phyloP scores from a whole-genome alignment of 2,113 vertebrate genomes.

The Ia io region DNA sequence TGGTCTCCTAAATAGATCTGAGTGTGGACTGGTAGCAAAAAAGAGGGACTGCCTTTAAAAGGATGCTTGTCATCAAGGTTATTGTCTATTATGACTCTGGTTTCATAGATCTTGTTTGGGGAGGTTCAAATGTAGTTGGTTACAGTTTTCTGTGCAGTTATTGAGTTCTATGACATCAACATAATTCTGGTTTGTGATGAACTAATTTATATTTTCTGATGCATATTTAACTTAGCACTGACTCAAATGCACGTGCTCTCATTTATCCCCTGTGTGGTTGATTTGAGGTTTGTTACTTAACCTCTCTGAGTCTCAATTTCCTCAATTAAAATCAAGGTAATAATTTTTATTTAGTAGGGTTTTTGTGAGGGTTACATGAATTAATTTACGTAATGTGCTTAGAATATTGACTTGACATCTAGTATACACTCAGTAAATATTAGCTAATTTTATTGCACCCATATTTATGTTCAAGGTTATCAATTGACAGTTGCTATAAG shows the following conservation, averaged over 20 bases:
- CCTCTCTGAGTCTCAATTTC: not conserved
- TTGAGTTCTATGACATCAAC: not conserved
- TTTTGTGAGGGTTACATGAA: not conserved
- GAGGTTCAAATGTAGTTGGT: not conserved
- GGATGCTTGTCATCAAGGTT: not conserved
- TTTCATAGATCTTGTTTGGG: not conserved
- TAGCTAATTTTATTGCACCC: not conserved
- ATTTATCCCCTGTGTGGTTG: not conserved
- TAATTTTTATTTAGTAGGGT: not conserved
- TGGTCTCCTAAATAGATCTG: not conserved
- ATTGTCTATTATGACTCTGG: not conserved
- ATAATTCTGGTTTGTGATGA: not conserved
- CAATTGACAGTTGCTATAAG: not conserved
- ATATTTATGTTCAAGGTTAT: not conserved
- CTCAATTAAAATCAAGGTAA: not conserved
- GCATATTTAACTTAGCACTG: not conserved
- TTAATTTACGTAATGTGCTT: not conserved
- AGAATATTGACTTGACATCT: not conserved
- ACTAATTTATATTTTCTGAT: not conserved
- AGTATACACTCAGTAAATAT: not conserved
- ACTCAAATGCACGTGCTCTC: not conserved
- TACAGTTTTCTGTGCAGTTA: not conserved
- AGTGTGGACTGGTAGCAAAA: not conserved
- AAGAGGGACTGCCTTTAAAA: not conserved
- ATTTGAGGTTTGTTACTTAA: not conserved